Conservation (phyloP, 2,113 vertebrate species). For the Tragelaphus scriptus region DNA sequence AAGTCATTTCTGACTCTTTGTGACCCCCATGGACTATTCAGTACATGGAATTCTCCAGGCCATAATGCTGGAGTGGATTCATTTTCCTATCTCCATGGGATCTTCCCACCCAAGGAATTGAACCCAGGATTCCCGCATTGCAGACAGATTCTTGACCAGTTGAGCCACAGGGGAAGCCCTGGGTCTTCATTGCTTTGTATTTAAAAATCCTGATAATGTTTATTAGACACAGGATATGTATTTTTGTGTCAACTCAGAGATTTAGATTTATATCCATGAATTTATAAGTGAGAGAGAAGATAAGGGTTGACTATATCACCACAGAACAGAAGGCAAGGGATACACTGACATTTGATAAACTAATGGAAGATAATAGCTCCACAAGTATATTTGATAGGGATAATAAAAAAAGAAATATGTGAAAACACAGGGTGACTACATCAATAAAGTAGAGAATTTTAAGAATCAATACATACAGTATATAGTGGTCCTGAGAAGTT, state of each 20-base stretch:
- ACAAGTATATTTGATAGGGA: background rate
- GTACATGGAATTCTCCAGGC: background rate
- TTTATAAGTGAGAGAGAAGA: background rate
- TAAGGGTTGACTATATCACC: background rate
- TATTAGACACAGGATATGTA: background rate
- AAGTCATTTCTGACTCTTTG: background rate
- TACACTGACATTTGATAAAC: background rate
- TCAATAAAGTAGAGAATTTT: background rate
- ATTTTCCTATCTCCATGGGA: background rate
- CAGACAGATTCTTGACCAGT: background rate
- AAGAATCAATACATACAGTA: background rate
- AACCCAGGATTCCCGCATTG: background rate
- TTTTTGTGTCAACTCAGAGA: background rate
- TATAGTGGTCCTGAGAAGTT: background rate
- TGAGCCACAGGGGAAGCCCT: background rate
- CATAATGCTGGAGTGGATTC: background rate
- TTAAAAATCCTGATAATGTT: background rate
- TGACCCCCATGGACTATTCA: background rate
- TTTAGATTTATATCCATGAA: background rate
- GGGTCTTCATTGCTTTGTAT: background rate
- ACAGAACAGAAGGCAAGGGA: background rate
- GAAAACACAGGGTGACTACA: background rate
- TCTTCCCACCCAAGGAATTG: background rate
- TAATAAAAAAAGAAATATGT: background rate
- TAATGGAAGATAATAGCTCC: background rate